Evolutionary conservation across 2,797 vertebrate species (phyloP).

Genomic region (Tympanoctomys barrerae): DNA sequence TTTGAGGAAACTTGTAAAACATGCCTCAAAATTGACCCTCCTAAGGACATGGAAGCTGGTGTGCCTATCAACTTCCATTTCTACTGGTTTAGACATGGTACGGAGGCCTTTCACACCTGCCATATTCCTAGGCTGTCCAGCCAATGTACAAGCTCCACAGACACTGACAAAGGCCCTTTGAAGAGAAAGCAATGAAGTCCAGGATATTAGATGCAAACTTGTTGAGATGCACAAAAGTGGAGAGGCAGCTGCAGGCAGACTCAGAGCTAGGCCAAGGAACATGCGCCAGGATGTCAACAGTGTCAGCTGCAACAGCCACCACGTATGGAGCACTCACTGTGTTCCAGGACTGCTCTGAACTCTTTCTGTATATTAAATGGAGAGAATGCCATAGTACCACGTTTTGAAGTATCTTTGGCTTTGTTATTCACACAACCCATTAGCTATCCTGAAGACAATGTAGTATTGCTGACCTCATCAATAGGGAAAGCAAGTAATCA

Average conservation of each 20-base stretch:
- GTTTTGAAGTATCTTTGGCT: not conserved
- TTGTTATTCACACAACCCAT: not conserved
- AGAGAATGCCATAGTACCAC: not conserved
- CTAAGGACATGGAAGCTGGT: not conserved
- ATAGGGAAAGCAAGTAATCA: slow-evolving; percentile 38
- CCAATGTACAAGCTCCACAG: not conserved
- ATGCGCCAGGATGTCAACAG: not conserved
- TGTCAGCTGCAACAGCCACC: not conserved
- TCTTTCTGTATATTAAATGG: not conserved
- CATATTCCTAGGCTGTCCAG: not conserved
- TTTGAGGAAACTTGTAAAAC: slow-evolving; percentile 3
- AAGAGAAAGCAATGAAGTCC: not conserved
- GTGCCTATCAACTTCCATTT: slow-evolving; percentile 18
- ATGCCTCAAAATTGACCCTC: slow-evolving; percentile 29
- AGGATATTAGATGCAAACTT: not conserved
- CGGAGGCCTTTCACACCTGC: not conserved
- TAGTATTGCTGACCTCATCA: slow-evolving; percentile 9
- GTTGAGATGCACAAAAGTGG: not conserved
- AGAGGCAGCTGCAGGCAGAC: not conserved
- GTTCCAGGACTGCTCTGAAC: not conserved
- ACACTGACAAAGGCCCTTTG: not conserved
- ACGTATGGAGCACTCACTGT: not conserved
- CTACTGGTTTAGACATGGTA: not conserved
- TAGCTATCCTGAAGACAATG: slow-evolving; percentile 32
- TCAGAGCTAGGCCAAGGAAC: not conserved